Conservation (phyloP, 2,888 invertebrate genomes). For the Lottia gigantea region DNA sequence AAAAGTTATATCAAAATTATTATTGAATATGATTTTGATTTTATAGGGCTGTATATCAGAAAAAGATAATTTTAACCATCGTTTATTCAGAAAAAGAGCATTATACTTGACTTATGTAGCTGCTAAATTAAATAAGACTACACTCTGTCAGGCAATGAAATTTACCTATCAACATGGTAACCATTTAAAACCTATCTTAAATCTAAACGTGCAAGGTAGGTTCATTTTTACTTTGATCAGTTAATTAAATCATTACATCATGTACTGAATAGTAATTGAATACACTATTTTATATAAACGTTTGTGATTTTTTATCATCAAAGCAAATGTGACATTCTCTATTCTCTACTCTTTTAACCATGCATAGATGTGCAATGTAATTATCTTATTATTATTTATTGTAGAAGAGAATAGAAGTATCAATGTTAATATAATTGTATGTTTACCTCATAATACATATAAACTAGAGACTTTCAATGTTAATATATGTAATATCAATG, state of each 20-base stretch:
- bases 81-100: slow-evolving; percentile 83
- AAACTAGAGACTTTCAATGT: background rate
- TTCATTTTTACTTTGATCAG: background rate
- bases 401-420: background rate
- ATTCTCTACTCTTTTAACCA: too few relatives aligned
- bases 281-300: too few relatives aligned
- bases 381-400: background rate
- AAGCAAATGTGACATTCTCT: too few relatives aligned
- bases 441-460: slow-evolving; percentile 6
- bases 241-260: background rate
- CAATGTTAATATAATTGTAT: background rate
- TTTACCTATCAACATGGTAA: slow-evolving; percentile 70
- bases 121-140: slow-evolving; percentile 71
- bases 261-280: too few relatives aligned
- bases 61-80: slow-evolving; percentile 84
- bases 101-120: slow-evolving; percentile 81
- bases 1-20: background rate
- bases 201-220: slow-evolving; percentile 62
- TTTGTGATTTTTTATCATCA: too few relatives aligned
- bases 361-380: too few relatives aligned
- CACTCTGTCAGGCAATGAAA: slow-evolving; percentile 71
- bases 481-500: background rate
- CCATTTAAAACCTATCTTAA: slow-evolving; percentile 73
- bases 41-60: slow-evolving; percentile 76
- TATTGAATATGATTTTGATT: slow-evolving; percentile 14